Evolutionary conservation across 2,797 vertebrate species (phyloP).

Genomic region (Glossophaga mutica): DNA sequence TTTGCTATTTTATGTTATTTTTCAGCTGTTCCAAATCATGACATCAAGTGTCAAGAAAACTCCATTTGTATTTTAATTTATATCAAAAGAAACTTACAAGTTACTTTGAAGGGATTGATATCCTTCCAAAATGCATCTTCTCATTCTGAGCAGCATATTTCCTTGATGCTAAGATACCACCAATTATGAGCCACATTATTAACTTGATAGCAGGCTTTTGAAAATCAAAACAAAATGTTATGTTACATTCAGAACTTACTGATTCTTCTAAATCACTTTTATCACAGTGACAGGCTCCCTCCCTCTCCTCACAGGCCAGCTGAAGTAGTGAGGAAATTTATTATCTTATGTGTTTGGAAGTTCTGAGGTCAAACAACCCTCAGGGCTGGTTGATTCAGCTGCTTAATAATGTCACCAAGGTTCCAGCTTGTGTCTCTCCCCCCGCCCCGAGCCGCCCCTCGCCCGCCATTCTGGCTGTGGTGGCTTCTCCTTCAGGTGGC

Average conservation of each 20-base stretch:
- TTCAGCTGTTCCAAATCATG: neutral
- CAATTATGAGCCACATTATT: neutral
- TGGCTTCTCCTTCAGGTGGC: neutral
- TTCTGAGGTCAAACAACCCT: neutral
- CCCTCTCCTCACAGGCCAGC: neutral
- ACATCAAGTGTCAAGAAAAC: neutral
- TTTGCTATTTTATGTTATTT: neutral
- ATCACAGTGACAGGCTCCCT: neutral
- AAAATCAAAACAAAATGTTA: neutral
- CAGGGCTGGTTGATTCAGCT: neutral
- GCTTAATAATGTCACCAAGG: neutral
- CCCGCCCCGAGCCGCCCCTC: no score
- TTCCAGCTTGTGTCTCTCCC: neutral
- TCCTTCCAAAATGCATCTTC: neutral
- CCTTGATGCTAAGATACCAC: neutral
- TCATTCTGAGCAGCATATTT: neutral
- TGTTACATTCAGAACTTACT: neutral
- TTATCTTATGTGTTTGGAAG: neutral
- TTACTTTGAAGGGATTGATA: neutral
- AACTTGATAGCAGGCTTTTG: neutral
- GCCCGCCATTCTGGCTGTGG: neutral
- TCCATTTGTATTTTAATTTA: neutral
- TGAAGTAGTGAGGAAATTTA: neutral
- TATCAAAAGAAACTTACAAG: conserved; percentile 8
- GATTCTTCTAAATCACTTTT: neutral